Base-by-base conservation (phyloP, 2,888 invertebrate genomes). In the Pheosia tremula region DNA sequence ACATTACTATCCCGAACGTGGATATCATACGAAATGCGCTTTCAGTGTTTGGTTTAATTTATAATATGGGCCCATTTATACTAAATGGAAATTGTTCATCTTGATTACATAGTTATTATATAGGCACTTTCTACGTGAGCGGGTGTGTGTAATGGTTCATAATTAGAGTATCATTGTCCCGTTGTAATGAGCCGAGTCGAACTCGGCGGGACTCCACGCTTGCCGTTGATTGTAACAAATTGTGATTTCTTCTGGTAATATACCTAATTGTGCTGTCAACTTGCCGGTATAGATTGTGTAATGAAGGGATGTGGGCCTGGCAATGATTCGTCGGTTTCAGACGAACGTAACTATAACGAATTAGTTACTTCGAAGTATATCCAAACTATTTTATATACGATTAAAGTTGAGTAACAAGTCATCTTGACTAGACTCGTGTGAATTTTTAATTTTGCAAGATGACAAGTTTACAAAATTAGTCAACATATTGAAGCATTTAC, bases 151-250 rank as follows among this genome's bases (percentile, higher is more conserved):
- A 92, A 93, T 91, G 88, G 87, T 77, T 85, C 81, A 80, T 91
- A 90, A 93, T 93, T 91, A 93, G 85, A 87, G 86, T 88, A 90
- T 90, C 87, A 90, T 91, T 91, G 90, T 91, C 82, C 85, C 72
- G 81, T 72, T 77, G 81, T 83, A 89, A 90, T 90, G 91, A 82
- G 81, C 80, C 86, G 83, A 71, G 78, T 72, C 76, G 79, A 80
- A 70, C 79, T 71, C 77, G 73, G 79, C 82, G 79, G 74, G 67
- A 68, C 68, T 79, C 70, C 75, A 75, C 74, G 84, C 83, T 86
- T 88, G 88, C 81, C 73, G 68, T 74, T 91, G 89, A 91, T 91
- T 87, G 85, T 90, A 81, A 91, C 87, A 88, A 93, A 93, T 91
- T 86, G 87, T 84, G 79, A 86, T 89, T 88, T 86, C 85, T 89